Base-by-base conservation (phyloP, 2,113 vertebrate species). In the Chionomys nivalis region DNA sequence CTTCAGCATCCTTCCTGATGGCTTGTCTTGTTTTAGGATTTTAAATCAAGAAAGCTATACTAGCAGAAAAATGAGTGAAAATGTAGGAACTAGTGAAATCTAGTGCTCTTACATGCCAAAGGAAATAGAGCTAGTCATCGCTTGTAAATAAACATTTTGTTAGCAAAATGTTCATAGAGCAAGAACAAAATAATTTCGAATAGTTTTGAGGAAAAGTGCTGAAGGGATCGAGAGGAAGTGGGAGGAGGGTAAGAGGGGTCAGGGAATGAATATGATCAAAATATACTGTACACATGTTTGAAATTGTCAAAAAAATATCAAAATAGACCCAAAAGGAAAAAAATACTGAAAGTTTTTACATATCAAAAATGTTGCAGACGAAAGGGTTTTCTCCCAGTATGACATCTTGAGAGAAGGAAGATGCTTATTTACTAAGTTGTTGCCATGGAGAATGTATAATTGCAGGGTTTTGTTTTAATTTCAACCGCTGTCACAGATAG, bases 341-440 rank as follows among this genome's bases (percentile, higher is more conserved):
- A 86, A 68, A 21, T 87, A 39, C 36, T 49, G 82, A 76, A 91
- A 78, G 7, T 94, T 95, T 68, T 76, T 92, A 94, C 24, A 28
- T 87, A 47, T 63, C 17, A 76, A 47, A 94, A 88, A 76, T 63
- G 11, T 58, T 91, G 44, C n/a, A 86, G 26, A 47, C 4, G 70
- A 58, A 58, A 58, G 58, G 5, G 58, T 58, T 94, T 86, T 97
- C 93, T 73, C 68, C 76, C 28, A 39, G 76, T 31, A 52, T 97
- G 92, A 92, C 65, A 83, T 94, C 90, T 94, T 94, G 49, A 68
- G 76, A 81, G 58, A 93, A 58, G 76, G 61, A 72, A 96, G 86
- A 89, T 91, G 72, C 94, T 96, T 95, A 97, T 95, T 96, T 93
- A 73, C 31, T 63, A 49, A 65, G 49, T 87, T 90, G 83, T 86